Base-by-base conservation (phyloP, 2,888 invertebrate genomes). In the Monoplex corrugatus region DNA sequence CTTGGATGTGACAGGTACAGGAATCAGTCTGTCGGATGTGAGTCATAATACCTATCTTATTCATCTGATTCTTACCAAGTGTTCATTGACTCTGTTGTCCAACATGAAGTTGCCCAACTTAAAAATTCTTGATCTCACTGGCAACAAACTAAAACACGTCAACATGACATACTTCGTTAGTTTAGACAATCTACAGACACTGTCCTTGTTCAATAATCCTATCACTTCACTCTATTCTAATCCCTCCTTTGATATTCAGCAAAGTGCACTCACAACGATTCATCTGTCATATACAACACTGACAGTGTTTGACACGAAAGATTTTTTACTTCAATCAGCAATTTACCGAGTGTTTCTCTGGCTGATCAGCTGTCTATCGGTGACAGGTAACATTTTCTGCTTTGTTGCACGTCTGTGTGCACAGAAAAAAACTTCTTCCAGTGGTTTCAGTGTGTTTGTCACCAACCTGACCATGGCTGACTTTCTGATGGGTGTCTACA, bases 391-490 rank as follows among this genome's bases (percentile, higher is more conserved):
- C 40, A 8, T 78, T 10, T 78, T 78, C 78, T 78, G 78, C 28
- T 78, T 40, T 28, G 40, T 40, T 43, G 78, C 78, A 23, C 78
- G 78, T 43, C 8, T 43, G 16, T 78, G 40, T 78, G 40, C 23
- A 2, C 40, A 78, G 28, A 19, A 28, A 16, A 40, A 43, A 28
- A 23, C 8, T 23, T 78, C 78, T 2, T 78, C 78, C 19, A 78
- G 40, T 43, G 78, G 78, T 23, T 78, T 78, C 78, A 78, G 5
- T 23, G 78, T 78, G 43, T 78, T 78, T 78, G 78, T 23, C 78
- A 78, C 78, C 2, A 40, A 78, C 78, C 78, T 78, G 16, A 28
- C 78, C 78, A 43, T 72, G 35, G 72, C 72, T 72, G 72, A 72
- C 72, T 35, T 72, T 72, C 35, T 72, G 72, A 72, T 72, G 72